Base-by-base conservation (phyloP, 2,113 vertebrate genomes). In the Shinisaurus crocodilurus region DNA sequence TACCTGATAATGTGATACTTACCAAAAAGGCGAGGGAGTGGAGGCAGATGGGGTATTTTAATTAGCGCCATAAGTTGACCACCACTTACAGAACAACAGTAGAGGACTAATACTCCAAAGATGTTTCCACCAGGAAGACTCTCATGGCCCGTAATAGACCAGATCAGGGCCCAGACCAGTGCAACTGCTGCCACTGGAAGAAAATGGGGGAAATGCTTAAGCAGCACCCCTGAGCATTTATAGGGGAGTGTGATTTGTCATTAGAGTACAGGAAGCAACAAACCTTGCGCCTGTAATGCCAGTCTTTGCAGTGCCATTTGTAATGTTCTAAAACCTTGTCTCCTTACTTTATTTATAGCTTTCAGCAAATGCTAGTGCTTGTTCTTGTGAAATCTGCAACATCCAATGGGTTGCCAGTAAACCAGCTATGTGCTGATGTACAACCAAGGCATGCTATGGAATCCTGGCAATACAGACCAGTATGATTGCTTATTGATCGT, bases 1-100 rank as follows among this genome's bases (percentile, higher is more conserved):
- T 81, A 40, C 67, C 32, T 69, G 10, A 63, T 50, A 76, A 70
- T 4, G 10, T 9, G 5, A 65, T 81, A 86, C 98, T 98, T 98
- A 99, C 99, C 99, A 50, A 99, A 98, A 34, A 99, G 98, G 43
- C 98, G 97, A 45, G 99, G 99, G 2, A 99, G 94, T 43, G 98
- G 98, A 15, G 99, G 99, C 20, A 99, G 93, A 0, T 96, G 96
- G 34, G 96, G 94, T 92, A 99, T 96, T 6, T 96, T 97, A 95
- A 99, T 96, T 54, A 98, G 93, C 27, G 97, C 96, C 69, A 99
- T 96, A 83, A 98, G 95, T 96, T 98, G 98, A 77, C 98, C 99
- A 85, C 98, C 99, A 5, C 97, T 77, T 81, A 98, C 89, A 1
- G 99, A 96, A 94, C 95, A 97, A 84, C 98, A 97, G 94, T 99